Percentiles rank a stretch among this genome's conserved stretches.
Conservation (phyloP, 2,888 invertebrate genomes). For the Dorcus parallelipipedus region DNA sequence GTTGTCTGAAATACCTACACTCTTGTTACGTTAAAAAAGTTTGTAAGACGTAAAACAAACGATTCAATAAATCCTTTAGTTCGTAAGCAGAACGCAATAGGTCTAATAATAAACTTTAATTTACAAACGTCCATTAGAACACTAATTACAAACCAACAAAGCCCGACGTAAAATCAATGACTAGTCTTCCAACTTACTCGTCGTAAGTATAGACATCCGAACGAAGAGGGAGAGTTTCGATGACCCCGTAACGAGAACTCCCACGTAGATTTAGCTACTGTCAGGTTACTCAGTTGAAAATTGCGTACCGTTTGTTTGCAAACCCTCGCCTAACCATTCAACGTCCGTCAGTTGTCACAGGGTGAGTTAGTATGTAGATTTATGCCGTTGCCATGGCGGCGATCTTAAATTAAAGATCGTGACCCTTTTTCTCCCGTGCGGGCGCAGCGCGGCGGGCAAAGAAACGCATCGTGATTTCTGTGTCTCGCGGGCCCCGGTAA, state of each 20-base stretch:
- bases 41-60: no score
- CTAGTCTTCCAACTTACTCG: no score
- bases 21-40: no score
- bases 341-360: conserved; percentile 18
- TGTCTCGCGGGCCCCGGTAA: no score
- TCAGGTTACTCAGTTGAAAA: conserved; percentile 14
- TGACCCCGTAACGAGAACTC: background rate
- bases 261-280: conserved; percentile 13
- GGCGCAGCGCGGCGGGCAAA: background rate
- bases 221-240: background rate
- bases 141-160: no score
- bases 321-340: conserved; percentile 14
- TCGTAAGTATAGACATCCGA: no score
- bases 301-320: conserved; percentile 14
- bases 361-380: conserved; percentile 8
- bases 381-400: conserved; percentile 5
- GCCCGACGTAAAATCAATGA: no score
- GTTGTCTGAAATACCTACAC: no score
- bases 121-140: no score
- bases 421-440: background rate
- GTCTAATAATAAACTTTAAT: no score
- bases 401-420: background rate
- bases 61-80: no score
- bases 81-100: no score
- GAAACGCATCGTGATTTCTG: background rate